Percentiles rank a stretch among this genome's conserved stretches.
Evolutionary conservation across 1,140 invertebrate species (phyloP).

Genomic region (Drosophila yakuba): DNA sequence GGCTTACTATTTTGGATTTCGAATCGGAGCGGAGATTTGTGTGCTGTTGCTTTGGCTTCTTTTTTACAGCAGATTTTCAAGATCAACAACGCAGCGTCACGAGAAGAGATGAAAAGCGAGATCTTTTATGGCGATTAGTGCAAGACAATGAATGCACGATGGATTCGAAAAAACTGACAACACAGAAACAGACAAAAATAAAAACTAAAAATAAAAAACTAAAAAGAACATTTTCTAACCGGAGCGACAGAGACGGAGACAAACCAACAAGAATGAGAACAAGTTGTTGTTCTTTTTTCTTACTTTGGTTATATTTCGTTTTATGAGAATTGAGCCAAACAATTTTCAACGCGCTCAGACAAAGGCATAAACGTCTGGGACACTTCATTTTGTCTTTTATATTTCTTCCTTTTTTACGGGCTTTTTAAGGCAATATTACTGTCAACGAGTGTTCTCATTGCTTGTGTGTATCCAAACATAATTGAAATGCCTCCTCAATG

Average conservation of each 20-base stretch:
- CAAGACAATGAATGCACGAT: conserved; percentile 81
- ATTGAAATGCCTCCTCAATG: conserved; percentile 80
- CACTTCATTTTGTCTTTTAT: conserved; percentile 36
- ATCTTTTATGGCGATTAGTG: conserved; percentile 75
- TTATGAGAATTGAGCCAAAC: conserved; percentile 80
- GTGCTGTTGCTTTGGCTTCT: conserved; percentile 29
- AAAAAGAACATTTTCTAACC: conserved; percentile 60
- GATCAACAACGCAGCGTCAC: conserved; percentile 81
- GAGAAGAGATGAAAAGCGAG: conserved; percentile 79
- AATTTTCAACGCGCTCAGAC: conserved; percentile 71
- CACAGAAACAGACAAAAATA: conserved; percentile 43
- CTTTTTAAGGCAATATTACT: conserved; percentile 52
- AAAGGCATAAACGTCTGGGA: conserved; percentile 64
- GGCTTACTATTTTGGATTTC: conserved; percentile 59
- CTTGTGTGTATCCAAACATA: conserved; percentile 77
- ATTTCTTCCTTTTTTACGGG: not conserved
- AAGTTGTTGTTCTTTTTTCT: conserved; percentile 54
- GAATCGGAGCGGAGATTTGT: conserved; percentile 42
- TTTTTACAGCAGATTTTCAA: conserved; percentile 68
- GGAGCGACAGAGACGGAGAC: conserved; percentile 58
- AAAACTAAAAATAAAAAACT: conserved; percentile 2
- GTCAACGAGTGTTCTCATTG: conserved; percentile 58
- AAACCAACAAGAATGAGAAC: conserved; percentile 72
- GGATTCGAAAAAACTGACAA: conserved; percentile 48
- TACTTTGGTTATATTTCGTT: conserved; percentile 16